Base-by-base conservation (phyloP, 2,888 invertebrate species). In the Nezara viridula region DNA sequence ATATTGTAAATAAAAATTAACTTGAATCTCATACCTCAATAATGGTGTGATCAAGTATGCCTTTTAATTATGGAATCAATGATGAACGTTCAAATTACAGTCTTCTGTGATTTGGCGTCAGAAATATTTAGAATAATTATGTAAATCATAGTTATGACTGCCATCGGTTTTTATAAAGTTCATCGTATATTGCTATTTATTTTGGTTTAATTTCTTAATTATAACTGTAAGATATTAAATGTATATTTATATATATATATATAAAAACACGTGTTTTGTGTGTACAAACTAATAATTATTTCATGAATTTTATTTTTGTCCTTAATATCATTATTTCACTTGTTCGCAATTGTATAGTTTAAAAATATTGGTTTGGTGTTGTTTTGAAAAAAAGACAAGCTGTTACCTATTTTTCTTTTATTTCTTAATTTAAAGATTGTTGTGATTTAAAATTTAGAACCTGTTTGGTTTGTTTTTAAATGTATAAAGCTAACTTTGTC, bases 261-360 rank as follows among this genome's bases (percentile, higher is more conserved):
- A 9, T 44, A 47, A 66, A 87, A 52, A 86, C 86, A 86, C 86
- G 52, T 55, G 32, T 55, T 86, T 40, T 88, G 88, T 88, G 66
- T 88, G 88, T 88, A 88, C 88, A 88, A 88, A 88, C 77, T 88
- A 88, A 88, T 88, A 73, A 88, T 88, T 44, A 88, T 88, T 88
- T 88, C 66, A 88, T n/a, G 47, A 77, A 86, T 86, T 55, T 86
- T 86, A 86, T 86, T 86, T n/a, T n/a, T 86, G n/a, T 37, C 52
- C 86, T 86, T 60, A 37, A 86, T 81, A 81, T 44, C 21, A 32
- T 86, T 50, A 60, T 86, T 60, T 60, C 60, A 60, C 86, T n/a
- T 44, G 44, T 60, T 40, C 60, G 60, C 86, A 44, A 86, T 60
- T 88, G 88, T 88, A 77, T 44, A 73, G 44, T 88, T 40, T 37